Base-by-base conservation (phyloP, 2,888 invertebrate genomes). In the Malachius bipustulatus region DNA sequence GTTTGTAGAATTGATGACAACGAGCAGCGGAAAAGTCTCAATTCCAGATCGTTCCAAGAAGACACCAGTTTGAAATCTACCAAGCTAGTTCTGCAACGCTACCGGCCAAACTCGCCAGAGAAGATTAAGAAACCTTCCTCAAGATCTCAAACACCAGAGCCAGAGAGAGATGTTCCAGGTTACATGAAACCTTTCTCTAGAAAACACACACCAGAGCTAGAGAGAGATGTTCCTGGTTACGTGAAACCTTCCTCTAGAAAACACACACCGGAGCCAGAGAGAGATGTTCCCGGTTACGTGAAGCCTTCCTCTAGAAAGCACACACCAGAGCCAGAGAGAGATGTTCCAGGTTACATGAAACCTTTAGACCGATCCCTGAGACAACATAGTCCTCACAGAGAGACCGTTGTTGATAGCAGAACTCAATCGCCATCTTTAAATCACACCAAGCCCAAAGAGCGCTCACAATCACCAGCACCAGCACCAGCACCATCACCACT, bases 301-400 rank as follows among this genome's bases (percentile, higher is more conserved):
- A n/a, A 19, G 24, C 24, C 24, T 8, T 19, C 6, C 24, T 19
- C 24, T n/a, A 19, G 24, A 19, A n/a, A 19, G n/a, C n/a, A 6
- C n/a, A 19, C 24, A 6, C 24, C 24, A 19, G 24, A 19, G 6
- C 6, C 6, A 19, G n/a, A 50, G 14, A 45, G 47, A 26, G 51
- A 54, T 33, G 28, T 51, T 19, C 59, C 61, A 10, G 53, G 54
- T 35, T 61, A 59, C 37, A 59, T 60, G 59, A 40, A 45, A 37
- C 58, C 59, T 28, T 43, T 60, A 30, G 56, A 61, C 38, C 38
- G 53, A 31, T 40, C 43, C 10, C 26, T 47, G 15, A 39, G 45
- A n/a, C 48, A 47, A 16, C 47, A 46, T 10, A 47, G 50, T 36
- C 48, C 48, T 8, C 46, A 50, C 34, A 37, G 40, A 6, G 48